Conservation (phyloP, 2,113 vertebrate genomes). For the Peromyscus maniculatus region DNA sequence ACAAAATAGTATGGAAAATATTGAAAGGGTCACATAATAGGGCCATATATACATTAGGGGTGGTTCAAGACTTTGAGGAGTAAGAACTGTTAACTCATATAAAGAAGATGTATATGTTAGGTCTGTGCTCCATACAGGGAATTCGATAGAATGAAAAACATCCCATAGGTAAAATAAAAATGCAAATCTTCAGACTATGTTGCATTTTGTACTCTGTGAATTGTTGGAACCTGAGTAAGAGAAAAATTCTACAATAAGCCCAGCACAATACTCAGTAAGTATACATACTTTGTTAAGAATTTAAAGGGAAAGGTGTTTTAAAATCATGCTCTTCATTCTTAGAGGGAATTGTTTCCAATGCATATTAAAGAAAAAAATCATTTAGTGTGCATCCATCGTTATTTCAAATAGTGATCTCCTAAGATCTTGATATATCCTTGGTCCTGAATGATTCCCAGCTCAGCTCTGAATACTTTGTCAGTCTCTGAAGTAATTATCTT, state of each 20-base stretch:
- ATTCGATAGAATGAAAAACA: constrained; percentile 21
- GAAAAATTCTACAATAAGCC: constrained; percentile 23
- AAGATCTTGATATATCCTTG: constrained; percentile 43
- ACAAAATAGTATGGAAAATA: background rate
- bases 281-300: constrained; percentile 39
- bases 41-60: background rate
- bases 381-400: constrained; percentile 32
- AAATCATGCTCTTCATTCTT: constrained; percentile 31
- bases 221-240: background rate
- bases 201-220: constrained; percentile 46
- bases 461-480: constrained; percentile 49
- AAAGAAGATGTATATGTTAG: background rate
- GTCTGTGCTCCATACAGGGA: background rate
- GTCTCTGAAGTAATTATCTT: constrained; percentile 74
- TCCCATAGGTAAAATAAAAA: background rate
- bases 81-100: background rate
- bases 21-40: background rate
- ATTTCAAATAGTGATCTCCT: constrained; percentile 44
- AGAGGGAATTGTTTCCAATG: constrained; percentile 14
- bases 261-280: constrained; percentile 7
- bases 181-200: background rate
- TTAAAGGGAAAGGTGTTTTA: constrained; percentile 49
- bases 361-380: constrained; percentile 49
- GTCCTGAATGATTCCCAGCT: constrained; percentile 60
- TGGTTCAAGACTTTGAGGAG: background rate